Base-by-base conservation (phyloP, 2,888 invertebrate genomes). In the Clusia tigrina region DNA sequence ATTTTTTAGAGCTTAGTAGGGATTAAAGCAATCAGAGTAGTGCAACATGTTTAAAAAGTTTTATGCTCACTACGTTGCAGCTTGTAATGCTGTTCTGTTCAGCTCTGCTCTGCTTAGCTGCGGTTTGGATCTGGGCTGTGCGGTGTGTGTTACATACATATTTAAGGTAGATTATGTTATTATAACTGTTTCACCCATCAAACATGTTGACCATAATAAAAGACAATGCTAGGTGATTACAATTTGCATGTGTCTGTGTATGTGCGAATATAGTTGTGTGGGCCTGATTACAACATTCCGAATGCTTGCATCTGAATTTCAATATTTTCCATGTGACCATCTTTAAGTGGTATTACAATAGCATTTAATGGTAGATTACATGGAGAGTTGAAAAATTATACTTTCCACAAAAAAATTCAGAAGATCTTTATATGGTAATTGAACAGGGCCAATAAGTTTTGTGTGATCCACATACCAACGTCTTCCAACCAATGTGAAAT, bases 111-210 rank as follows among this genome's bases (percentile, higher is more conserved):
- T 12, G 32, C n/a, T n/a, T n/a, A 12, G 12, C 32, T 32, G 5
- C 32, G 12, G 32, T 32, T 32, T 12, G 32, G 6, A 12, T 32
- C 32, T 12, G 32, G 5, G 32, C 12, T 32, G 32, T 32, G 42
- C n/a, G 42, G 42, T 42, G 42, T 42, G 42, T 42, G n/a, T 15
- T 42, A 42, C 42, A 32, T 32, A 32, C 32, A 42, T 17, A 42
- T n/a, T 42, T 42, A 42, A 42, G n/a, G 42, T 17, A 42, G 42
- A 42, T 42, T 42, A 42, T 6, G 42, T 42, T 42, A n/a, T 42
- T 42, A 42, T 17, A 15, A 10, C 15, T 42, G 42, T 42, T 42
- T 42, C n/a, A 15, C 9, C 3, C 42, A 3, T 6, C 12, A 10
- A 42, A 17, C 42, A 42, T 42, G n/a, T 42, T 42, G 42, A n/a